Percentiles rank a stretch among this genome's conserved stretches.
Evolutionary conservation across 2,797 vertebrate species (phyloP).

Genomic region (Zenarchopterus dispar): DNA sequence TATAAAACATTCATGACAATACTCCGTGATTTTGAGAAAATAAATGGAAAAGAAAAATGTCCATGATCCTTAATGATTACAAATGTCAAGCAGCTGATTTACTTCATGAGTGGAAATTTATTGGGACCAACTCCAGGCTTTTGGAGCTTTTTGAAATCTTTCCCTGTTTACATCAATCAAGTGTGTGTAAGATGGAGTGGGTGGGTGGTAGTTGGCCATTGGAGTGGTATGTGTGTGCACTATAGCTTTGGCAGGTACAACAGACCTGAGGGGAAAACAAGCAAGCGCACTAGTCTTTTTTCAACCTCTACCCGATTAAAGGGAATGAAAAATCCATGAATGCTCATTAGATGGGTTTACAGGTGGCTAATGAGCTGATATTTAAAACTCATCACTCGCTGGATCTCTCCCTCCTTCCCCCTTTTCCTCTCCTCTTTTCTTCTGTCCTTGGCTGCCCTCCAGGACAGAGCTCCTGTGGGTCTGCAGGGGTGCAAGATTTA

Average conservation of each 20-base stretch:
- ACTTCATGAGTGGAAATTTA: neutral
- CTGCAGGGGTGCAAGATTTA: conserved; percentile 49
- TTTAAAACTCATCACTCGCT: conserved; percentile 69
- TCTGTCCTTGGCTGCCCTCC: conserved; percentile 60
- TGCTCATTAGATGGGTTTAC: conserved; percentile 66
- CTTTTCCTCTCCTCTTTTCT: conserved; percentile 13
- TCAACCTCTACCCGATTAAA: conserved; percentile 64
- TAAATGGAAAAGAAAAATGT: too few relatives aligned
- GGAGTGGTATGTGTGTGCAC: conserved; percentile 27
- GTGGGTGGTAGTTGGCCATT: conserved; percentile 26
- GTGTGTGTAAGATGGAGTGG: conserved; percentile 20
- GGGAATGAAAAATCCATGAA: conserved; percentile 73
- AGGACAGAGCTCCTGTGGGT: conserved; percentile 47
- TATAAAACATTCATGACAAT: neutral
- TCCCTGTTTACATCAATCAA: conserved; percentile 44
- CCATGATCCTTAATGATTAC: too few relatives aligned
- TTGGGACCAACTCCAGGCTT: conserved; percentile 16
- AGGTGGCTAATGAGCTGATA: conserved; percentile 77
- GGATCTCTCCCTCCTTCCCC: conserved; percentile 7
- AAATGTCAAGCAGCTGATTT: too few relatives aligned
- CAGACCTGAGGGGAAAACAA: conserved; percentile 61
- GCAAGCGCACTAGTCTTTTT: conserved; percentile 49
- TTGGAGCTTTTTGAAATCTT: conserved; percentile 34
- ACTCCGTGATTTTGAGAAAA: neutral
- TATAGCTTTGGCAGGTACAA: conserved; percentile 57